These are phyloP conservation scores for Amblyraja radiata DNA, from an alignment of 2,797 vertebrate genomes.

Conservation along the genomic window DNA sequence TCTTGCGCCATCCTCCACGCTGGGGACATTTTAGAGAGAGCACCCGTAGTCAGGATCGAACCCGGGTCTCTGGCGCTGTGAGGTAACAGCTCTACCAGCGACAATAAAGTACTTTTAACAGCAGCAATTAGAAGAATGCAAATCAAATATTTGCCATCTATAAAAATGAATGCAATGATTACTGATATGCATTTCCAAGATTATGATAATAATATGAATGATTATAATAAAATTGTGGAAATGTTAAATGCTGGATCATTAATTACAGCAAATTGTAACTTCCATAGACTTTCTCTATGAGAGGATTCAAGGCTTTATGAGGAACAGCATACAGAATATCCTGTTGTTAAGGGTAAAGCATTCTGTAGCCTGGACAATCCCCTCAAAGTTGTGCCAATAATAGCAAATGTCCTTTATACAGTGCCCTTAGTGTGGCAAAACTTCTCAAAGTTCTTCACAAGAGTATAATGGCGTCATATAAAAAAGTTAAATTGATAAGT, in stretches of 20 bases:
- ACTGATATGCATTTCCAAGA: neutral
- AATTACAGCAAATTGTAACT: neutral
- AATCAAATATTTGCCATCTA: neutral
- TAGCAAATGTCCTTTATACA: too few relatives aligned
- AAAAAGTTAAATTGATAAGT: too few relatives aligned
- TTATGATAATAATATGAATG: neutral
- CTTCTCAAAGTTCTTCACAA: too few relatives aligned
- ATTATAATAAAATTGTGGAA: neutral
- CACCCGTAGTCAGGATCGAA: too few relatives aligned
- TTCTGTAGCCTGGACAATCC: neutral
- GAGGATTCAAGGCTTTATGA: neutral
- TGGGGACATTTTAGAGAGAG: too few relatives aligned
- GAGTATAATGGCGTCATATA: too few relatives aligned
- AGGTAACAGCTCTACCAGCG: too few relatives aligned
- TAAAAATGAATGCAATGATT: neutral
- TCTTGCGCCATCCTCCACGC: too few relatives aligned
- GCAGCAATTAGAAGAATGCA: neutral
- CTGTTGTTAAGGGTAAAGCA: neutral
- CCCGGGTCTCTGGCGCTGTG: too few relatives aligned
- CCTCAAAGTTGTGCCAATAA: neutral
- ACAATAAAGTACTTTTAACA: neutral
- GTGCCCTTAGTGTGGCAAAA: too few relatives aligned
- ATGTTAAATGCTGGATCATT: neutral
- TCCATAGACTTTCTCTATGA: neutral
- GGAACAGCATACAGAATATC: neutral